These are phyloP conservation scores for Rhagonycha lutea DNA, from an alignment of 2,888 invertebrate genomes.

Conservation along the genomic window DNA sequence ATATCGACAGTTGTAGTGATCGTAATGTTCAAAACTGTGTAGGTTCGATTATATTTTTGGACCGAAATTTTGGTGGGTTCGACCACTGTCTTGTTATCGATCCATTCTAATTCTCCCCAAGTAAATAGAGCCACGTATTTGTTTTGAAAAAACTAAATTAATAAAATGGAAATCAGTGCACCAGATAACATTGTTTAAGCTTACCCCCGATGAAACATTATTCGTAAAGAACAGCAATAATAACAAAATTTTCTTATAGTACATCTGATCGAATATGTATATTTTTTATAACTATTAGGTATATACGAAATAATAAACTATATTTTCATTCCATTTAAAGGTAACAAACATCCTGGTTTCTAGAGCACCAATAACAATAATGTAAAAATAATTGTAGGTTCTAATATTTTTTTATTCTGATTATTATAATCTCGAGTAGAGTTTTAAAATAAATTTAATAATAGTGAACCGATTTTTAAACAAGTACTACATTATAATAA, in stretches of 20 bases:
- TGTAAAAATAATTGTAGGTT: background rate
- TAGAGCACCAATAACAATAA: background rate
- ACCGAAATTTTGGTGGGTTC: background rate
- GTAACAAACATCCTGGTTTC: background rate
- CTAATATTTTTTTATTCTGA: too few relatives aligned
- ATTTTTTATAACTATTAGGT: too few relatives aligned
- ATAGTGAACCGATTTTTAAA: too few relatives aligned
- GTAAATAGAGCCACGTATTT: background rate
- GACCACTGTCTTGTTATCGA: background rate
- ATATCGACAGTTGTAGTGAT: background rate
- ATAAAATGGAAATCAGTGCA: background rate
- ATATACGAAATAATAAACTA: background rate
- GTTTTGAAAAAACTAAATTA: background rate
- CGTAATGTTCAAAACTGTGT: background rate
- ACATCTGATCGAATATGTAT: background rate
- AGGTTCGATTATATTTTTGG: background rate
- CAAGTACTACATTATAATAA: too few relatives aligned
- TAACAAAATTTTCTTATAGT: too few relatives aligned
- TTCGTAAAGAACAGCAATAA: background rate
- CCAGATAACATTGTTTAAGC: background rate
- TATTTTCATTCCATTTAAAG: background rate
- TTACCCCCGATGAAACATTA: background rate
- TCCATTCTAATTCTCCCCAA: background rate
- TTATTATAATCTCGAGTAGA: too few relatives aligned
- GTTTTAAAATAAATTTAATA: too few relatives aligned